A percentile compares a stretch with the other conserved stretches of the same genome.
These are phyloP conservation scores for Diarsia mendica DNA, from an alignment of 2,888 invertebrate species.

Conservation along the genomic window DNA sequence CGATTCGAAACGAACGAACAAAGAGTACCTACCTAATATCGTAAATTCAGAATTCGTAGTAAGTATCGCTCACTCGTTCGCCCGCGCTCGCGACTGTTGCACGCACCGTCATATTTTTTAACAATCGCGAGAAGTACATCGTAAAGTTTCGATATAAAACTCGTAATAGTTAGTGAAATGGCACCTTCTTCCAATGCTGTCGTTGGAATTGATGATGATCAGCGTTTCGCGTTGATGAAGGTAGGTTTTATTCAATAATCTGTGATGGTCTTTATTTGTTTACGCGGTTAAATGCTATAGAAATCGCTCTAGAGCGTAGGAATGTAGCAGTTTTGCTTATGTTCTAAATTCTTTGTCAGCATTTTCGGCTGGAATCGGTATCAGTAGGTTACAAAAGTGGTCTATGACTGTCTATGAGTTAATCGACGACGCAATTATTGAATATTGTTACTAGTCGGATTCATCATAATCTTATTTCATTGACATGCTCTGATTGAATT, in stretches of 20 bases:
- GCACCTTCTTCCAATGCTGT: slow-evolving; percentile 84
- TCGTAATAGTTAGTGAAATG: slow-evolving; percentile 74
- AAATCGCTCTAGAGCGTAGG: neutral
- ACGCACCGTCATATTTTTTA: neutral
- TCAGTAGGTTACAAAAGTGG: slow-evolving; percentile 16
- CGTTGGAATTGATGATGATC: slow-evolving; percentile 92
- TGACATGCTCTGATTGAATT: neutral
- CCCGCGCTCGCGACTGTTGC: slow-evolving; percentile 50
- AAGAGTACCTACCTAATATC: too few relatives aligned
- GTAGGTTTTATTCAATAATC: slow-evolving; percentile 81
- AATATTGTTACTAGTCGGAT: neutral
- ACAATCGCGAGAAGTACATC: slow-evolving; percentile 4
- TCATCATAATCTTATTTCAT: neutral
- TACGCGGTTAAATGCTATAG: slow-evolving; percentile 22
- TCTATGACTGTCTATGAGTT: neutral
- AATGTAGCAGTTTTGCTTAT: slow-evolving; percentile 6
- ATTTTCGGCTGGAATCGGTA: slow-evolving; percentile 21
- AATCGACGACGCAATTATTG: neutral
- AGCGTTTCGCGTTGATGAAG: slow-evolving; percentile 94
- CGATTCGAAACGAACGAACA: neutral
- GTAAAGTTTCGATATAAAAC: slow-evolving; percentile 17
- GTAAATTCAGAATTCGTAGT: too few relatives aligned
- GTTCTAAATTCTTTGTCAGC: slow-evolving; percentile 38
- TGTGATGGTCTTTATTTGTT: slow-evolving; percentile 32
- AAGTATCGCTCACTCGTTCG: slow-evolving; percentile 45